Percentiles rank a stretch among this genome's conserved stretches.
phyloP scores from a whole-genome alignment of 2,113 vertebrate genomes.

The Gila orcuttii region DNA sequence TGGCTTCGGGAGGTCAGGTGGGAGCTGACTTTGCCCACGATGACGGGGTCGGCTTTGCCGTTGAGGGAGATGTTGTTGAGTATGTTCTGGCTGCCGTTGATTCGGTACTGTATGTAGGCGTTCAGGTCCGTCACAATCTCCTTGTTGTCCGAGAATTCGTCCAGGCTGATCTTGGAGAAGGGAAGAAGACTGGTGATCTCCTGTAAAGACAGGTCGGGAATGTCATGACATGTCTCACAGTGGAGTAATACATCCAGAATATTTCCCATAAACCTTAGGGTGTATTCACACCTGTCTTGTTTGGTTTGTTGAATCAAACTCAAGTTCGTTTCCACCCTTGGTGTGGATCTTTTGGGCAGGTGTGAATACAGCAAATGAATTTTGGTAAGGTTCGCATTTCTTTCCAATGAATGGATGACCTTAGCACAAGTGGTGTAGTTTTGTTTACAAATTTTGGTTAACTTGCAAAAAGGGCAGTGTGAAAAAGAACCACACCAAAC shows the following conservation, averaged over 20 bases:
- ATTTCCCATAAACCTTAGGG: neutral
- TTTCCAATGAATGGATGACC: too few species aligned
- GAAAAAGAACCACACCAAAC: too few species aligned
- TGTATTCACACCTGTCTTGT: too few species aligned
- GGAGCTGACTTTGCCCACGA: slow-evolving; percentile 89
- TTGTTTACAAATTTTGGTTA: too few species aligned
- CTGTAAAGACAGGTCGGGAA: slow-evolving; percentile 63
- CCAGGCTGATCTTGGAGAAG: slow-evolving; percentile 86
- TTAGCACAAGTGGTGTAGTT: too few species aligned
- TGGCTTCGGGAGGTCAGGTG: slow-evolving; percentile 93
- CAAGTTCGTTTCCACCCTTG: too few species aligned
- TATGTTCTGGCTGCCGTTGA: slow-evolving; percentile 89
- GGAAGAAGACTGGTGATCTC: slow-evolving; percentile 86
- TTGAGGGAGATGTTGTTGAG: slow-evolving; percentile 94
- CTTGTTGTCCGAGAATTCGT: slow-evolving; percentile 85
- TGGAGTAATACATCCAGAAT: neutral
- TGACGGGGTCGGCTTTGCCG: slow-evolving; percentile 87
- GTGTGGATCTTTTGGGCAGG: too few species aligned
- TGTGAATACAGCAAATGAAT: too few species aligned
- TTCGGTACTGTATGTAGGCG: slow-evolving; percentile 90
- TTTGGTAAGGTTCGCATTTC: too few species aligned
- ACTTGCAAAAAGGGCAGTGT: too few species aligned
- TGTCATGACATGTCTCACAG: neutral
- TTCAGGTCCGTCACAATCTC: slow-evolving; percentile 91
- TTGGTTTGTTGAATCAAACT: too few species aligned